phyloP scores from a whole-genome alignment of 2,888 invertebrate species.

The Matsumyia berberina region DNA sequence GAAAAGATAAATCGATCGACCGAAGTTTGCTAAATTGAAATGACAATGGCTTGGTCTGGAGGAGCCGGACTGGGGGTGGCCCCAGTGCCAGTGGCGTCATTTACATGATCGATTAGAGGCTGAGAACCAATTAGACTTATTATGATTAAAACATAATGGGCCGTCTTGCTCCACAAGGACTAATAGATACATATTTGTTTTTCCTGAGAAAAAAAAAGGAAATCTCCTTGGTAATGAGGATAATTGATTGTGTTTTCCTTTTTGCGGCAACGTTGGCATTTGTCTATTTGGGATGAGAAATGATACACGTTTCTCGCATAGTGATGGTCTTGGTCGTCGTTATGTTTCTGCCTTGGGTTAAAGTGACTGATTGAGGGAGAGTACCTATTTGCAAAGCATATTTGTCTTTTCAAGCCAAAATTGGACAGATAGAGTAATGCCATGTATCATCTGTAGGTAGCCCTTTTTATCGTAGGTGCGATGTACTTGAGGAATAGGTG shows the following conservation, averaged over 20 bases:
- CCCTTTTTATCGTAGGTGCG: too few species aligned
- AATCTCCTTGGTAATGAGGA: constrained; percentile 61
- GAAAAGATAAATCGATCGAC: constrained; percentile 64
- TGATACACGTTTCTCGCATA: constrained; percentile 13
- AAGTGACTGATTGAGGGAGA: background rate
- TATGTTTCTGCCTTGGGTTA: background rate
- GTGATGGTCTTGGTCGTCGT: background rate
- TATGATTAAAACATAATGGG: constrained; percentile 68
- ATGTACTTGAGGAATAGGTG: too few species aligned
- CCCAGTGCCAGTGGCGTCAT: constrained; percentile 48
- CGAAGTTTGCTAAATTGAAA: constrained; percentile 44
- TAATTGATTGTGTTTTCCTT: constrained; percentile 70
- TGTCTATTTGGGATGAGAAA: constrained; percentile 17
- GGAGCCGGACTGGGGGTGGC: background rate
- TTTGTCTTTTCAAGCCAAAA: too few species aligned
- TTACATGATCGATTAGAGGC: constrained; percentile 76
- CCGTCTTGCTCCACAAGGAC: constrained; percentile 34
- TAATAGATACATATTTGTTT: constrained; percentile 71
- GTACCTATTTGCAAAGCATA: background rate
- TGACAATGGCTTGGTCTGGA: constrained; percentile 7
- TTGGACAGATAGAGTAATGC: too few species aligned
- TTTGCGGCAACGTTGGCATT: constrained; percentile 8
- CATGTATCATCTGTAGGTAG: too few species aligned
- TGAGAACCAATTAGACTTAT: constrained; percentile 71
- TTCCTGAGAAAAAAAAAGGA: constrained; percentile 8